Evolutionary conservation across 2,113 vertebrate genomes (phyloP).

Genomic region (Chlorodrepanis virens): DNA sequence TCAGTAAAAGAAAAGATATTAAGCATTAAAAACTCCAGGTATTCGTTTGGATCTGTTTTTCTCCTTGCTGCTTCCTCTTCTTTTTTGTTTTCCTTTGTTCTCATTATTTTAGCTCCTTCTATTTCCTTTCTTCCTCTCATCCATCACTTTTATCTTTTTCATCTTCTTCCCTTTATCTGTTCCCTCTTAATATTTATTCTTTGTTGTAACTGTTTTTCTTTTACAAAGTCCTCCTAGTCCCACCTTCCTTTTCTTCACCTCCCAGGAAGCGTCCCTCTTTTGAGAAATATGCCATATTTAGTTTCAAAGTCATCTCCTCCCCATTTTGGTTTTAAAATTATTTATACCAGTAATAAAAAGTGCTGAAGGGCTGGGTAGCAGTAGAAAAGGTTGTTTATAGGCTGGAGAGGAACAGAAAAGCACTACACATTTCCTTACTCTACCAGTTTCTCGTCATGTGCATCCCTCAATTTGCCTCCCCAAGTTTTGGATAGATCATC

Average conservation of each 20-base stretch:
- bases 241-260: neutral
- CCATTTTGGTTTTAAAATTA: neutral
- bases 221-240: neutral
- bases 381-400: neutral
- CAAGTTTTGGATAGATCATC: neutral
- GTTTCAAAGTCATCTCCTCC: neutral
- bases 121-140: constrained; percentile 40
- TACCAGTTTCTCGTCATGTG: neutral
- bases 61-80: neutral
- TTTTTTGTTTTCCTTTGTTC: constrained; percentile 35
- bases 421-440: neutral
- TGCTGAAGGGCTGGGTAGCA: neutral
- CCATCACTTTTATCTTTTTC: constrained; percentile 39
- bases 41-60: neutral
- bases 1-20: neutral
- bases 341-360: neutral
- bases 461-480: neutral
- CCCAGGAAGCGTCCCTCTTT: neutral
- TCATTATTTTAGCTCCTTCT: neutral
- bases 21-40: neutral
- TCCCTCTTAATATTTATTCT: constrained; percentile 2
- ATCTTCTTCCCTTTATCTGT: neutral
- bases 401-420: neutral
- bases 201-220: neutral
- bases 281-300: neutral